Evolutionary conservation across 2,888 invertebrate species (phyloP), one percentile per base, ranked within the genome.

Genomic region (Cremastobaeus sp.): DNA sequence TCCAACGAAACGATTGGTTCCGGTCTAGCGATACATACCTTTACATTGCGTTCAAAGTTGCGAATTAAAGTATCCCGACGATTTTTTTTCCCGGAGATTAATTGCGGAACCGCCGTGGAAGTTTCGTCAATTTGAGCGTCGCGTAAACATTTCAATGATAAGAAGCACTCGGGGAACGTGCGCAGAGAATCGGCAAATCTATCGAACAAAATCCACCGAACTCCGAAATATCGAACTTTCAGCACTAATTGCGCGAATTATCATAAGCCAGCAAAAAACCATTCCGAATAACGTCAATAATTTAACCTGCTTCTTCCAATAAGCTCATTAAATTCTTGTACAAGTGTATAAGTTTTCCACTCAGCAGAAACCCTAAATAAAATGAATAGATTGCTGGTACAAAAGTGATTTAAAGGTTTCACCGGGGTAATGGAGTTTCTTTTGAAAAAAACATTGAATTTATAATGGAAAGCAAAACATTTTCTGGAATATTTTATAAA

Each of bases 281-380:
- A 50, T 34, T 50, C 18, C 43, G 57, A 71, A 41, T 50, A 72
- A 59, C 65, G 54, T 72, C 65, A 48, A 66, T 66, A 30, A 66
- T 72, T 72, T 66, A 65, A 65, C 39, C 59, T 32, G 17, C 60
- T 60, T 65, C 45, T 72, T 65, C 54, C 54, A 65, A 59, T 59
- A 65, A 72, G 65, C 72, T 65, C 72, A 72, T 72, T 72, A 72
- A 72, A 72, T 32, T 72, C 65, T 54, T 45, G 59, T 72, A 54
- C 65, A 72, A 72, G 65, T 60, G 41, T 72, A 60, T 34, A 72
- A 72, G 68, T 68, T 68, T 74, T 68, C 64, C 45, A 62, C 52
- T 64, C 52, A n/a, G 41, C 62, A 55, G 50, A 59, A 52, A 59
- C 28, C 35, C 20, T 48, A 52, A 65, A 59, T 52, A 69, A 57